Evolutionary conservation across 2,113 vertebrate genomes (phyloP).

Genomic region (Amblyornis subalaris): DNA sequence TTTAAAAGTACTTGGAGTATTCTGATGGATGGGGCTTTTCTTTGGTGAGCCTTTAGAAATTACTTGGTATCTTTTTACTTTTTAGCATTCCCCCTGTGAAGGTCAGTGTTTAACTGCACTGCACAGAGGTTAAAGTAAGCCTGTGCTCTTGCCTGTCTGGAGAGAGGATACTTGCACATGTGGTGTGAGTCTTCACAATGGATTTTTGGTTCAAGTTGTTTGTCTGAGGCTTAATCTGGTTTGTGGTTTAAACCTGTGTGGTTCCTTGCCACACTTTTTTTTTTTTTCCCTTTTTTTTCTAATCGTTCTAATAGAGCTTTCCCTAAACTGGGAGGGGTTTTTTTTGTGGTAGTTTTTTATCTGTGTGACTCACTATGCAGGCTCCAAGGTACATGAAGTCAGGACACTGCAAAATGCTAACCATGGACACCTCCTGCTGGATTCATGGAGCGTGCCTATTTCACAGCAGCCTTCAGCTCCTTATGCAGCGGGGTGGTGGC

Average conservation of each 20-base stretch:
- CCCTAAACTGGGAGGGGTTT: neutral
- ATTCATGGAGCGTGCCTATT: neutral
- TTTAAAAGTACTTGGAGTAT: neutral
- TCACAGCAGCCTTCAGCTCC: neutral
- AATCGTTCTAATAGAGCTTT: neutral
- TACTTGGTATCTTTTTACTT: neutral
- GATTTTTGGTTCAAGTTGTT: neutral
- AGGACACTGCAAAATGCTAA: neutral
- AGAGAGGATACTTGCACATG: neutral
- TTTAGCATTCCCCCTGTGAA: neutral
- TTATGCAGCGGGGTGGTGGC: fast-evolving
- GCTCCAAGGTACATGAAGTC: neutral
- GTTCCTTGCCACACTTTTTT: neutral
- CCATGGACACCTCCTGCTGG: neutral
- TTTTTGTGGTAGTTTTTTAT: neutral
- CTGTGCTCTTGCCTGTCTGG: neutral
- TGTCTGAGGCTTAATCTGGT: neutral
- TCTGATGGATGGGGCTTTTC: neutral
- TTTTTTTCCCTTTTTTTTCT: neutral
- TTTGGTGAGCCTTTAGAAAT: neutral
- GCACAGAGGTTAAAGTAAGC: neutral
- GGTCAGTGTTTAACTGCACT: neutral
- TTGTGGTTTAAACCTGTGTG: neutral
- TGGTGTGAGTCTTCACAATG: neutral
- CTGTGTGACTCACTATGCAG: neutral